phyloP scores from a whole-genome alignment of 2,888 invertebrate species.

The Bugula neritina region DNA sequence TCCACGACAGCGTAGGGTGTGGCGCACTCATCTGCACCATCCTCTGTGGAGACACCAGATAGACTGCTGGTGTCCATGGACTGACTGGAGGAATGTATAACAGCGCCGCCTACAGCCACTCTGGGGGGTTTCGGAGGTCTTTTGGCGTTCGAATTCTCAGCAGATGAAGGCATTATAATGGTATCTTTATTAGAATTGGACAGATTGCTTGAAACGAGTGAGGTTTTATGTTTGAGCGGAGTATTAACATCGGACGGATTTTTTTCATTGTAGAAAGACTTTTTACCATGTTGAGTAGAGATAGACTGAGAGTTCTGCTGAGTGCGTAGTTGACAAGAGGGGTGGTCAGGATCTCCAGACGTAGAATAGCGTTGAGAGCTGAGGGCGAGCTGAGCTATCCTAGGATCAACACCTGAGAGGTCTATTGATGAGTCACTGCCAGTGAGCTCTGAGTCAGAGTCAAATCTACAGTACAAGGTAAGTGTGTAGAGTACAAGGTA shows the following conservation, averaged over 20 bases:
- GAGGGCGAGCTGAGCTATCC: background rate
- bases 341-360: background rate
- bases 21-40: background rate
- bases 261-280: background rate
- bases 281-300: too few species aligned
- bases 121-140: background rate
- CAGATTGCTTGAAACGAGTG: too few species aligned
- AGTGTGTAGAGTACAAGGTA: background rate
- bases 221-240: background rate
- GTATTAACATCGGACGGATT: too few species aligned
- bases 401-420: background rate
- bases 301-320: background rate
- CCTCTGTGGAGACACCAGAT: background rate
- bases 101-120: too few species aligned
- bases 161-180: background rate
- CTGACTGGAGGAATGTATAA: too few species aligned
- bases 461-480: background rate
- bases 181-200: background rate
- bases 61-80: too few species aligned
- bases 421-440: conserved; percentile 2
- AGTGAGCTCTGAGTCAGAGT: background rate
- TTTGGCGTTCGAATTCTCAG: background rate
- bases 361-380: background rate
- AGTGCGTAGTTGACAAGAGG: background rate
- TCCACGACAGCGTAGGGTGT: background rate